Base-by-base conservation (phyloP, 1,140 invertebrate species). In the Drosophila orena region DNA sequence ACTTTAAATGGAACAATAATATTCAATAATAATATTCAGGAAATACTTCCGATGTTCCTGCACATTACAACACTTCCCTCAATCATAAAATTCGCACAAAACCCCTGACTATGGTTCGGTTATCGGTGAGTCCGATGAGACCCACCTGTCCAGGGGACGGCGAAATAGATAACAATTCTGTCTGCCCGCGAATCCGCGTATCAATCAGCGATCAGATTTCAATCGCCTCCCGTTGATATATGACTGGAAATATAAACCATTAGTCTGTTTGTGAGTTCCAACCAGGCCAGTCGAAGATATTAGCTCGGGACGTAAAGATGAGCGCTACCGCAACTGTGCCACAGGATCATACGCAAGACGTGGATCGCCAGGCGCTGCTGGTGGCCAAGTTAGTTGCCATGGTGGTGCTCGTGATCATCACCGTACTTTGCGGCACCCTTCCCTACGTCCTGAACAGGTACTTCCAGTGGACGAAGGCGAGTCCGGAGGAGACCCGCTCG, bases 351-450 rank as follows among this genome's bases (percentile, higher is more conserved):
- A 14, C 57, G 20, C 15, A 17, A 2, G 22, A 11, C 4, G 34
- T 5, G 22, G 30, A 92, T 75, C 40, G 90, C 54, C 60, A 90
- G 74, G 77, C 92, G 0, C 92, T 95, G 15, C 76, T 94, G 5
- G 77, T 93, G 3, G 96, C 96, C 1, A 97, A 97, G 93, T 93
- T 94, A 4, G 94, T 96, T 3, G 95, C 96, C 2, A 96, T 97
- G 95, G 91, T 94, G 8, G 93, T 94, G 34, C 92, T 97, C 2
- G 95, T 96, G 71, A 77, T 92, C 1, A 93, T 96, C 8, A 96
- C 96, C 6, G 94, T 96, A 69, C 76, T 94, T 2, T 94, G 96
- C 61, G 96, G 96, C 11, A 93, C 94, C 38, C 69, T 96, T 7
- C 96, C 96, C 0, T 94, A 96, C 64, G 88, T 94, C 53, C 81